Base-by-base conservation (phyloP, 2,113 vertebrate species). In the Pungitius pungitius region DNA sequence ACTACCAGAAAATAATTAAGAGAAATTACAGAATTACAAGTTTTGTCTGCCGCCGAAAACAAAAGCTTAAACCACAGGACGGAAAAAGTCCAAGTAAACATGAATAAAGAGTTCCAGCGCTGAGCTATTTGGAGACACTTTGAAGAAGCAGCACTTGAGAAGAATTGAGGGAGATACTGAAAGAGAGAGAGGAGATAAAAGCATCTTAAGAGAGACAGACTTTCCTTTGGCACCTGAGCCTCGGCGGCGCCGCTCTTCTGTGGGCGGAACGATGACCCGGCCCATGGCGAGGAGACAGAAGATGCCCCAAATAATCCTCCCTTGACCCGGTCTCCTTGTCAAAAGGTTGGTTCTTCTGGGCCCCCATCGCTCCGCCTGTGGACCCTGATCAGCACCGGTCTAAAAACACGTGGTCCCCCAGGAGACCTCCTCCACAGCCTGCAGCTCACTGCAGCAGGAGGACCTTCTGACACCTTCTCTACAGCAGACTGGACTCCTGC, bases 81-180 rank as follows among this genome's bases (percentile, higher is more conserved):
- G 24, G 14, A 30, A 67, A 76, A 26, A 77, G 74, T 74, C 85
- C 57, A 33, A 83, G 68, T 81, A 79, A 90, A 87, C 62, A 71
- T 68, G 76, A 88, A 82, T 73, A 75, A 83, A 63, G 71, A 73
- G 57, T 82, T 85, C 68, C 61, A 81, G 62, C 85, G 82, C 61
- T 4, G 79, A 86, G 78, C 78, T 84, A 77, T 84, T 87, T 76
- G 80, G 83, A 89, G 73, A 90, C 80, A 82, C 81, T 85, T 88
- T 85, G 66, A 85, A 85, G 85, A 88, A 88, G 88, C 84, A 90
- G 89, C 88, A 91, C 89, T 92, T 90, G 75, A 89, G 82, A 87
- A 85, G 83, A 86, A 64, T 71, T 70, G 72, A 81, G 78, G 82
- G 73, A 87, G 72, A 86, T 71, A 76, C 74, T 78, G 66, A 88